Conservation (phyloP, 2,888 invertebrate species). For the Tolmerus cingulatus region DNA sequence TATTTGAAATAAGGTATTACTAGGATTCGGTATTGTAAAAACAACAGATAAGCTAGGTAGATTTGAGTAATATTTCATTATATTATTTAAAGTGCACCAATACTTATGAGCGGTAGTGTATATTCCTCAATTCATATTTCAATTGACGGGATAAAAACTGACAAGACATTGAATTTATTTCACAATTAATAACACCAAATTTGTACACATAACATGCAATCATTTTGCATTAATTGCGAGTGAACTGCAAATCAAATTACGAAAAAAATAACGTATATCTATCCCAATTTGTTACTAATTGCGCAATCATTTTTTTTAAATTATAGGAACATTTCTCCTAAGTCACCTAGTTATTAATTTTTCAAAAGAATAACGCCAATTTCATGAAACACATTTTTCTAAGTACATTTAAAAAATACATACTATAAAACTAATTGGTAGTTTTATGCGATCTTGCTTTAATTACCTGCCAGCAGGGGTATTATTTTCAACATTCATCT, state of each 20-base stretch:
- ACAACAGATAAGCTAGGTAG: too few relatives aligned
- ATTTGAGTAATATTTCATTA: too few relatives aligned
- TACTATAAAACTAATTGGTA: not conserved
- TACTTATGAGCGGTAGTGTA: too few relatives aligned
- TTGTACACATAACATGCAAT: not conserved
- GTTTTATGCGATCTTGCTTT: not conserved
- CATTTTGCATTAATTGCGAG: not conserved
- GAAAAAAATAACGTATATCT: not conserved
- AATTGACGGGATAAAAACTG: too few relatives aligned
- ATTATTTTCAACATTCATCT: not conserved
- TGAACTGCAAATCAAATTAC: not conserved
- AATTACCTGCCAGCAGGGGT: not conserved
- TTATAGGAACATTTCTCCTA: not conserved
- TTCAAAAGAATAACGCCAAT: not conserved
- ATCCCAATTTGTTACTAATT: not conserved
- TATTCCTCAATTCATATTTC: too few relatives aligned
- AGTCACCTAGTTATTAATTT: not conserved
- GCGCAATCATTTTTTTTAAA: not conserved
- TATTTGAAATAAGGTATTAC: too few relatives aligned
- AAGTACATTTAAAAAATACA: not conserved
- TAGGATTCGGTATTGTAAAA: too few relatives aligned
- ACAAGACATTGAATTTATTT: too few relatives aligned
- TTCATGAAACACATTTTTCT: not conserved
- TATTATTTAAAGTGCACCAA: too few relatives aligned
- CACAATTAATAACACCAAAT: not conserved